These are phyloP conservation scores for Xerus rutilus DNA, from an alignment of 2,797 vertebrate genomes.

Conservation along the genomic window DNA sequence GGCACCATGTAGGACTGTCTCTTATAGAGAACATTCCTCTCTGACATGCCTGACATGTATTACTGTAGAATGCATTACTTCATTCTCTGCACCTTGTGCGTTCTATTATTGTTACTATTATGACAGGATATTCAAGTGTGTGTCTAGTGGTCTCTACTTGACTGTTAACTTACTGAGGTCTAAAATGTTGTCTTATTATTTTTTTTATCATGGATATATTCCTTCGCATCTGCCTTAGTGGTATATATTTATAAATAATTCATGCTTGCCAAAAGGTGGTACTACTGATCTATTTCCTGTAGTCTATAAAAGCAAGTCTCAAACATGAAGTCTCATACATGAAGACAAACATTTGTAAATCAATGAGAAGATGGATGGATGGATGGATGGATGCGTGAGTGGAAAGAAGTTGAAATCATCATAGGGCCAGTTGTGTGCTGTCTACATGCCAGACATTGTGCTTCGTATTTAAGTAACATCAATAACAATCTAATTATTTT, in stretches of 20 bases:
- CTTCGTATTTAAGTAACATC: background rate
- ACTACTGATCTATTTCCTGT: background rate
- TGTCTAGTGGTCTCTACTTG: background rate
- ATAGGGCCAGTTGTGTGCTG: background rate
- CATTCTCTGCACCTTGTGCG: background rate
- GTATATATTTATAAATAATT: background rate
- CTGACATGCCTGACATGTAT: background rate
- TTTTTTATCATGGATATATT: background rate
- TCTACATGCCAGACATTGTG: background rate
- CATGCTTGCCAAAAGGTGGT: background rate
- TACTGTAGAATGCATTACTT: background rate
- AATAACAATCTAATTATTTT: background rate
- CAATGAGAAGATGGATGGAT: background rate
- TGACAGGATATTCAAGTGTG: background rate
- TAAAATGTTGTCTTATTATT: background rate
- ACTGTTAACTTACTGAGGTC: background rate
- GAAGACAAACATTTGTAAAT: background rate
- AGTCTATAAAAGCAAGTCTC: background rate
- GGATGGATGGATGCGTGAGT: background rate
- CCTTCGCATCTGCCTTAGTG: background rate
- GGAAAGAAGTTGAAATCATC: background rate
- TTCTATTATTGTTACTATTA: background rate
- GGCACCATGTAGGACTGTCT: background rate
- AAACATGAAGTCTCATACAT: background rate
- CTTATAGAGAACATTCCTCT: accelerated